Evolutionary conservation across 2,797 vertebrate genomes (phyloP).

Genomic region (Lepilemur septentrionalis): DNA sequence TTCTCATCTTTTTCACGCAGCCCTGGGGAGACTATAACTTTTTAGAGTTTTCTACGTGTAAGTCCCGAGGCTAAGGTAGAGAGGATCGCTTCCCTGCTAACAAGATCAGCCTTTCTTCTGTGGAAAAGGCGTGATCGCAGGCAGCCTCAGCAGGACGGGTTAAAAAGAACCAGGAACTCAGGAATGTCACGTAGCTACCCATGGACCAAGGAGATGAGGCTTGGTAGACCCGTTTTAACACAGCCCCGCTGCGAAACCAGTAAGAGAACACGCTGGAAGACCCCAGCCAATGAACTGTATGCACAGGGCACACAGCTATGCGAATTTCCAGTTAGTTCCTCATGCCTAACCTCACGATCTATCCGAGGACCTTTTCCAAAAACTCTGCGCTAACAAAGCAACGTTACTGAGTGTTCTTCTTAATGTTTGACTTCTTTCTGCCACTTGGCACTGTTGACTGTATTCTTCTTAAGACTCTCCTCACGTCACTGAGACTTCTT

Average conservation of each 20-base stretch:
- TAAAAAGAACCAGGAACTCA: background rate
- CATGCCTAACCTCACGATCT: background rate
- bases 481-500: background rate
- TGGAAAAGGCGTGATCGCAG: background rate
- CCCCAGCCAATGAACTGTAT: too few species aligned
- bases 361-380: background rate
- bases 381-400: background rate
- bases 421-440: background rate
- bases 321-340: background rate
- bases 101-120: background rate
- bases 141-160: background rate
- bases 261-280: background rate
- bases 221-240: background rate
- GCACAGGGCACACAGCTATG: fast-evolving
- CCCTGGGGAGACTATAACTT: background rate
- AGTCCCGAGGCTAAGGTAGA: background rate
- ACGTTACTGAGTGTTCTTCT: background rate
- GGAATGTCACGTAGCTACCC: background rate
- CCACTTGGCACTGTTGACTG: background rate
- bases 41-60: slow-evolving; percentile 1
- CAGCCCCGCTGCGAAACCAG: background rate
- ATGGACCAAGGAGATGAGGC: background rate
- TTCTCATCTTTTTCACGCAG: background rate
- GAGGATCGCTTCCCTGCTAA: background rate
- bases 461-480: background rate